A percentile compares a stretch with the other conserved stretches of the same genome.
Evolutionary conservation across 92 coral and sea anemone species (phyloP).

Genomic region (Diadumene lineata): DNA sequence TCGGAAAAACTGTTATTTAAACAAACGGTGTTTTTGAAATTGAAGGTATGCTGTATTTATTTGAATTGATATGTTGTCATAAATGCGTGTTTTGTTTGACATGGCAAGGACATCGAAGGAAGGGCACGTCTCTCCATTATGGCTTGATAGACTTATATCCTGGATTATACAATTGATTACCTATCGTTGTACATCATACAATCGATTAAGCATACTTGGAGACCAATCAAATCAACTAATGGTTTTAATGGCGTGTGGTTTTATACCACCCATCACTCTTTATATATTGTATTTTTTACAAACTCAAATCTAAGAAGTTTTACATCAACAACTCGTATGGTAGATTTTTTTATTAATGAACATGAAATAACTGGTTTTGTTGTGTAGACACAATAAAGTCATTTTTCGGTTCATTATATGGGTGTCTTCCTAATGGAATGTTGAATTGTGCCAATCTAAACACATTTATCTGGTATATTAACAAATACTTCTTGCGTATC

Average conservation of each 20-base stretch:
- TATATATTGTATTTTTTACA: no score
- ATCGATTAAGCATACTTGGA: neutral
- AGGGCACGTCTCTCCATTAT: neutral
- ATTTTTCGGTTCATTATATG: neutral
- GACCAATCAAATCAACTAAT: slow-evolving; percentile 3
- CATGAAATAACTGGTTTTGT: neutral
- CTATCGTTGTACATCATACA: neutral
- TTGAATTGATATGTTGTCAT: neutral
- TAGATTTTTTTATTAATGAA: neutral
- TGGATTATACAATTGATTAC: neutral
- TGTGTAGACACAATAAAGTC: neutral
- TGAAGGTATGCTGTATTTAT: no score
- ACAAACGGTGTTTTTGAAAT: neutral
- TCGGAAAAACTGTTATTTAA: neutral
- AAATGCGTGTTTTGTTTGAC: neutral
- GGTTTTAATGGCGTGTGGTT: neutral
- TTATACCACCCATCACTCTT: slow-evolving; percentile 24
- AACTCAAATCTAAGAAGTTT: no score
- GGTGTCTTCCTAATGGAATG: slow-evolving; percentile 10
- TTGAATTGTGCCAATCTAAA: slow-evolving; percentile 6
- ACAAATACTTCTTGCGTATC: neutral
- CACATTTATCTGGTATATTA: neutral
- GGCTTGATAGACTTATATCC: slow-evolving; percentile 4
- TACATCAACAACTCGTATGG: neutral
- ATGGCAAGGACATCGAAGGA: slow-evolving; percentile 3